Evolutionary conservation across 2,797 vertebrate species (phyloP).

Genomic region (Anguilla anguilla): DNA sequence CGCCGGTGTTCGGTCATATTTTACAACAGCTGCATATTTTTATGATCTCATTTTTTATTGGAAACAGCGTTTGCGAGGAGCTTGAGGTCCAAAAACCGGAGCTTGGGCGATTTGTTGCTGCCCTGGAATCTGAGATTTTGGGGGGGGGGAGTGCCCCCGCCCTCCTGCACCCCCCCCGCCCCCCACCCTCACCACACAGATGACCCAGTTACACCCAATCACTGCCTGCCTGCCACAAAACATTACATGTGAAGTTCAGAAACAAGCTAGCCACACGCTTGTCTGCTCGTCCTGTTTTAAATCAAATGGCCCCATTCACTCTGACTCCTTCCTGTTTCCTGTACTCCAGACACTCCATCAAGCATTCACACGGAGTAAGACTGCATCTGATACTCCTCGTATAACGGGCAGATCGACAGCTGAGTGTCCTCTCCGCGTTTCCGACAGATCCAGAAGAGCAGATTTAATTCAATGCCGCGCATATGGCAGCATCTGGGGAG

Average conservation of each 20-base stretch:
- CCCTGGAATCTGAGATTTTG: neutral
- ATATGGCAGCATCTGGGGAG: constrained; percentile 50
- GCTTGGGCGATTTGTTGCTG: neutral
- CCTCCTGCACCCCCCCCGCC: neutral
- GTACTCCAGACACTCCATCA: neutral
- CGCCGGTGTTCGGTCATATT: neutral
- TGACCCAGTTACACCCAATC: neutral
- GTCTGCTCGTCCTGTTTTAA: neutral
- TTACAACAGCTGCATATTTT: neutral
- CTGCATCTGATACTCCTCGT: neutral
- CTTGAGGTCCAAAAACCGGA: neutral
- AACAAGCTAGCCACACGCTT: neutral
- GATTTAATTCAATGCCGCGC: constrained; percentile 30
- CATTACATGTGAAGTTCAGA: neutral
- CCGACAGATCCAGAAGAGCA: neutral
- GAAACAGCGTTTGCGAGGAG: neutral
- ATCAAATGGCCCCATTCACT: neutral
- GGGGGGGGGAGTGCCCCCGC: neutral
- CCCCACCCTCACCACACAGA: neutral
- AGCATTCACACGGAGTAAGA: neutral
- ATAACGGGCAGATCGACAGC: neutral
- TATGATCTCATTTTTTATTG: neutral
- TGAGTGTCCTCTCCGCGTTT: neutral
- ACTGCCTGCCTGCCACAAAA: neutral
- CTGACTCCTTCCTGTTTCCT: neutral